A percentile compares a stretch with the other conserved stretches of the same genome.
Conservation (phyloP, 2,113 vertebrate species). For the Bagarius yarrelli region DNA sequence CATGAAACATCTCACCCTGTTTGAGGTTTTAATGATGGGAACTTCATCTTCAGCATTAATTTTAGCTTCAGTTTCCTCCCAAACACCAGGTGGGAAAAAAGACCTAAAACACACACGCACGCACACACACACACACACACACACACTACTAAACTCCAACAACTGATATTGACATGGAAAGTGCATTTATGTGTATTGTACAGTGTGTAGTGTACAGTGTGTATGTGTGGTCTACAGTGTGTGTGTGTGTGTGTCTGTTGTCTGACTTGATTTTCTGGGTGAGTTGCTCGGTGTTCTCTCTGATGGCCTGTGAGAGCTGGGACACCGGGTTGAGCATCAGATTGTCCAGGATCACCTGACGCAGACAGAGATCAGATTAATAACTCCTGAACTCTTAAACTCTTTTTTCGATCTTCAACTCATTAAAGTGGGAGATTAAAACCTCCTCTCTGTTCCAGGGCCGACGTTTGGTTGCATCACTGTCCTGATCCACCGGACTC, state of each 20-base stretch:
- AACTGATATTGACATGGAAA: too few species aligned
- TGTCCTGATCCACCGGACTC: slow-evolving; percentile 80
- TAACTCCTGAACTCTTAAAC: too few species aligned
- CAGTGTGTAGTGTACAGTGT: background rate
- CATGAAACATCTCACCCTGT: slow-evolving; percentile 81
- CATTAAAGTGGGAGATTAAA: too few species aligned
- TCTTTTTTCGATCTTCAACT: too few species aligned
- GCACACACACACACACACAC: background rate
- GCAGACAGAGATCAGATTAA: background rate
- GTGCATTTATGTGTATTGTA: background rate
- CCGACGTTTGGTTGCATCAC: slow-evolving; percentile 70
- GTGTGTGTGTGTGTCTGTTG: background rate
- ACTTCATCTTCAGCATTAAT: slow-evolving; percentile 91
- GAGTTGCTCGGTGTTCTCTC: slow-evolving; percentile 90
- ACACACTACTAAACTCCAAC: too few species aligned
- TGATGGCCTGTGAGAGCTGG: slow-evolving; percentile 89
- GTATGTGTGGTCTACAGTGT: too few species aligned
- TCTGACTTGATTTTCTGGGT: slow-evolving; percentile 96
- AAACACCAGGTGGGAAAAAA: slow-evolving; percentile 83
- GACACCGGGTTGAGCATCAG: slow-evolving; percentile 93
- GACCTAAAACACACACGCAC: slow-evolving; percentile 68
- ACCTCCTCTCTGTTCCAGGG: slow-evolving; percentile 80
- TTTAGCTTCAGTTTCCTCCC: slow-evolving; percentile 93
- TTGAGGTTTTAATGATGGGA: slow-evolving; percentile 90
- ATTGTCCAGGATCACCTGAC: slow-evolving; percentile 90